phyloP scores from a whole-genome alignment of 2,797 vertebrate genomes.

The Brachymystax lenok region DNA sequence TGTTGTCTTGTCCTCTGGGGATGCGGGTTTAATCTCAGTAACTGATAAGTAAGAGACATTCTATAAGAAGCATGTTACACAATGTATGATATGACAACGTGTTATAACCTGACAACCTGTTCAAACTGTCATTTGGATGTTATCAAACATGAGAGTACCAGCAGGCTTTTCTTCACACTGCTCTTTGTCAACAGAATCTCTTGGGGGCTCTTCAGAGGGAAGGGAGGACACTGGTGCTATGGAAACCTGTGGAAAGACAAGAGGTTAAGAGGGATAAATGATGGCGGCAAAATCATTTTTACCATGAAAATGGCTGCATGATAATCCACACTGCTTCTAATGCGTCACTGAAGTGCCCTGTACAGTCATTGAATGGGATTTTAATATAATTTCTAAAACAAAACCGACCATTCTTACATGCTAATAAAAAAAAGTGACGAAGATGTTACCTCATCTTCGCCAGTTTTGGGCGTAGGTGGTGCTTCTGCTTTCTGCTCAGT shows the following conservation, averaged over 20 bases:
- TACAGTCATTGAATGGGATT: neutral
- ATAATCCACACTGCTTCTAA: neutral
- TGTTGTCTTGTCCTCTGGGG: slow-evolving; percentile 31
- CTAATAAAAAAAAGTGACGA: neutral
- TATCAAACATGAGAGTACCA: slow-evolving; percentile 53
- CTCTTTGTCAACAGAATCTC: slow-evolving; percentile 38
- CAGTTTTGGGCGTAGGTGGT: neutral
- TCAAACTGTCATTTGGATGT: neutral
- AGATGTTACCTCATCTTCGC: neutral
- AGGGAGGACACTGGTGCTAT: slow-evolving; percentile 34
- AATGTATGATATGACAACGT: neutral
- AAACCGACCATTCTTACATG: no score
- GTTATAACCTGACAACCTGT: neutral
- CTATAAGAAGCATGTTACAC: slow-evolving; percentile 10
- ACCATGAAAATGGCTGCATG: neutral
- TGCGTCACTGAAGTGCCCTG: neutral
- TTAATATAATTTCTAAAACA: neutral
- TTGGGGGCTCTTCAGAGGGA: slow-evolving; percentile 36
- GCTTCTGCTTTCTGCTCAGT: neutral
- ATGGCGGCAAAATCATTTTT: neutral
- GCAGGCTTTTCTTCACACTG: slow-evolving; percentile 47
- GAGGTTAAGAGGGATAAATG: neutral
- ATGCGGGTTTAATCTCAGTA: slow-evolving; percentile 10
- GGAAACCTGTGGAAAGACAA: slow-evolving; percentile 16
- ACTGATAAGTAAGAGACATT: neutral